Conservation (phyloP, 2,888 invertebrate genomes). For the Phyto melanocephala region DNA sequence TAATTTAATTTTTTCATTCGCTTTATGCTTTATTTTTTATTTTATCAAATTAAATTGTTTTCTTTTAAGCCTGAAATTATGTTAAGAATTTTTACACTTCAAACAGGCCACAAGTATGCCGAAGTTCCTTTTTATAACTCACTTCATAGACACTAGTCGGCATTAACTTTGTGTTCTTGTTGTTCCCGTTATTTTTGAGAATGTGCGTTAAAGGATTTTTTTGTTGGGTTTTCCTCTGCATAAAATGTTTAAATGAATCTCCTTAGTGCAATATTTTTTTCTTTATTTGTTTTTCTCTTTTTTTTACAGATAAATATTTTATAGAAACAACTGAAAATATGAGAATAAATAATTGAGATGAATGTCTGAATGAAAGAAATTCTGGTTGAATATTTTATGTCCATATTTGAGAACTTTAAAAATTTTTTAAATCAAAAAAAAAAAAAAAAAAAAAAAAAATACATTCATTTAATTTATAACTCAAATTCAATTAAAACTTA, state of each 20-base stretch:
- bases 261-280: conserved; percentile 18
- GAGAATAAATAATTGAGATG: not conserved
- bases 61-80: conserved; percentile 18
- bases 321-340: not conserved
- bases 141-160: conserved; percentile 20
- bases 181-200: not conserved
- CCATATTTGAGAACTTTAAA: not conserved
- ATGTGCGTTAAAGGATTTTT: not conserved
- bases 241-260: conserved; percentile 34
- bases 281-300: not conserved
- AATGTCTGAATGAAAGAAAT: not conserved
- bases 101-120: conserved; percentile 39
- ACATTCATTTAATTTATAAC: too few species aligned
- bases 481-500: too few species aligned
- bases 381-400: not conserved
- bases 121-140: not conserved
- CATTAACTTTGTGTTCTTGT: not conserved
- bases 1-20: too few species aligned
- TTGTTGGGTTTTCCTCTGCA: not conserved
- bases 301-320: conserved; percentile 18
- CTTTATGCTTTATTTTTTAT: too few species aligned
- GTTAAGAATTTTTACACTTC: conserved; percentile 26
- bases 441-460: too few species aligned
- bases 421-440: too few species aligned
- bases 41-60: too few species aligned